A percentile compares a stretch with the other conserved stretches of the same genome.
phyloP scores from a whole-genome alignment of 2,888 invertebrate genomes.

The Brachyptera putata region DNA sequence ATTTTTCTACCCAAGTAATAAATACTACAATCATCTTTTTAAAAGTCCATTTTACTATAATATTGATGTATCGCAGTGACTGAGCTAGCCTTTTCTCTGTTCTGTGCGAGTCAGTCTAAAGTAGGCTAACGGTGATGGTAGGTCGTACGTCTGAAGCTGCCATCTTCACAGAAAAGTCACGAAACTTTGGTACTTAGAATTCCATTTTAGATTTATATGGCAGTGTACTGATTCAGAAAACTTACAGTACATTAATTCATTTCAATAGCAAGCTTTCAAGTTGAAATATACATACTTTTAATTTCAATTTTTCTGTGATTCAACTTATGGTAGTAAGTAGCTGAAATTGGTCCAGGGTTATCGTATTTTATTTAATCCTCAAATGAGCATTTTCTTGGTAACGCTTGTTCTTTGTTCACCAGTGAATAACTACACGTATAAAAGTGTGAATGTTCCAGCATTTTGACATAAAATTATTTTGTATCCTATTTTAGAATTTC shows the following conservation, averaged over 20 bases:
- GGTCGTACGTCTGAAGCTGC: no score
- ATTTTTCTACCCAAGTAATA: constrained; percentile 36
- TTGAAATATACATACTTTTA: background rate
- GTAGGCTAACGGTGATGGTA: no score
- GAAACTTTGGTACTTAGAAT: no score
- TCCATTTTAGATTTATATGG: no score
- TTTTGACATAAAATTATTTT: constrained; percentile 4
- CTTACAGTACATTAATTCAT: no score
- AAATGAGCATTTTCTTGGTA: constrained; percentile 18
- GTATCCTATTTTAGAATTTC: constrained; percentile 24
- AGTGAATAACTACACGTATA: constrained; percentile 33
- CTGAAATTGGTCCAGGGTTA: constrained; percentile 28
- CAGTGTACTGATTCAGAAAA: no score
- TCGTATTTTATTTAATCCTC: constrained; percentile 20
- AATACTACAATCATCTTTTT: constrained; percentile 35
- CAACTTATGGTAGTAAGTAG: no score
- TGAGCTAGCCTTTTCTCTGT: constrained; percentile 22
- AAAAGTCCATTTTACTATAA: constrained; percentile 29
- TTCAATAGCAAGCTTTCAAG: no score
- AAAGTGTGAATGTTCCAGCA: constrained; percentile 31
- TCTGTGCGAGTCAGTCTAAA: background rate
- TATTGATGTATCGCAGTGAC: constrained; percentile 24
- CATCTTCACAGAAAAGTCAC: no score
- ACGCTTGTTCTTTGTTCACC: constrained; percentile 21
- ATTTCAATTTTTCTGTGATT: constrained; percentile 19